Percentiles rank a stretch among this genome's conserved stretches.
phyloP scores from a whole-genome alignment of 2,113 vertebrate species.

The Plotosus lineatus region DNA sequence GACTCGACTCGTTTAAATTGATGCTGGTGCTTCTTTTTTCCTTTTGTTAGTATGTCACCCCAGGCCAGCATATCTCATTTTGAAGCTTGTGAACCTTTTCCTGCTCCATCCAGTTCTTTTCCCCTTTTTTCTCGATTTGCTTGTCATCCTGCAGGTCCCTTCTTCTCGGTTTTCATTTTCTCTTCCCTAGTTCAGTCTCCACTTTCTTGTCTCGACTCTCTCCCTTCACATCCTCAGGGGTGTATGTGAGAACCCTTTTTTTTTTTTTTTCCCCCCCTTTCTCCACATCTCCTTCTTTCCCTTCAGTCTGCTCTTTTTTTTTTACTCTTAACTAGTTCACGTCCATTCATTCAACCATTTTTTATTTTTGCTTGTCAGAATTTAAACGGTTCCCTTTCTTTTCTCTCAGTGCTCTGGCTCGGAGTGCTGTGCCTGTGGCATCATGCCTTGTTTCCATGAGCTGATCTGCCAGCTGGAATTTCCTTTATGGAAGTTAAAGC shows the following conservation, averaged over 20 bases:
- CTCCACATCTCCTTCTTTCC: neutral
- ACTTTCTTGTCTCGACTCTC: neutral
- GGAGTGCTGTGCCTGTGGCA: neutral
- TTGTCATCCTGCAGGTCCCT: conserved; percentile 21
- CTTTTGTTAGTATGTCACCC: conserved; percentile 11
- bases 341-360: conserved; percentile 8
- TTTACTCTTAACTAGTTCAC: conserved; percentile 1
- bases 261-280: neutral
- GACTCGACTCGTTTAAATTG: too few relatives aligned
- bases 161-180: neutral
- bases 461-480: conserved; percentile 51
- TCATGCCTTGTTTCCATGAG: conserved; percentile 63
- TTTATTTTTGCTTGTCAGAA: conserved; percentile 23
- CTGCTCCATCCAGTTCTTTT: conserved; percentile 9
- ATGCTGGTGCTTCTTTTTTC: neutral
- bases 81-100: conserved; percentile 13
- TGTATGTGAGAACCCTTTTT: neutral
- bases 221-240: conserved; percentile 6
- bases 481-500: conserved; percentile 51
- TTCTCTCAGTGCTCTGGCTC: conserved; percentile 1
- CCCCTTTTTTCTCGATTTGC: neutral
- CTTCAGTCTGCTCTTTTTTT: neutral
- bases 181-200: conserved; percentile 7
- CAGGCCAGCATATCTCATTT: conserved; percentile 28
- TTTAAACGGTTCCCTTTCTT: conserved; percentile 19